Conservation (phyloP, 2,113 vertebrate species). For the Uria aalge region DNA sequence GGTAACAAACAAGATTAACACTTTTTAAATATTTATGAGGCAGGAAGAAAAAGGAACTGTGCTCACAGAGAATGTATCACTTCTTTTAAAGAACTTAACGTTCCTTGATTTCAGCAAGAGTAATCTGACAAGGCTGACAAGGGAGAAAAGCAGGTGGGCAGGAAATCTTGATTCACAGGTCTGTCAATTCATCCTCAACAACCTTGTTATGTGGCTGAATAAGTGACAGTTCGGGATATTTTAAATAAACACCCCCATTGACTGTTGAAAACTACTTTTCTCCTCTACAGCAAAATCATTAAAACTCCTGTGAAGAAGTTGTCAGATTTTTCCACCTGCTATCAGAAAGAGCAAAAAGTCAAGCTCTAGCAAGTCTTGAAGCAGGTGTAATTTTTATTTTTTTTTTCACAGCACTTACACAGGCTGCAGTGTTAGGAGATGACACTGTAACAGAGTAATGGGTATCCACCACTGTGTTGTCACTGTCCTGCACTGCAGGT, state of each 20-base stretch:
- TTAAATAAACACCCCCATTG: slow-evolving; percentile 38
- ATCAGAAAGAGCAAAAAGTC: slow-evolving; percentile 24
- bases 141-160: slow-evolving; percentile 34
- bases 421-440: neutral
- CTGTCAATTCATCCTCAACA: slow-evolving; percentile 36
- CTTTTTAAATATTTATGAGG: slow-evolving; percentile 48
- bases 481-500: neutral
- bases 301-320: slow-evolving; percentile 15
- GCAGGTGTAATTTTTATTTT: neutral
- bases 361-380: neutral
- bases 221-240: slow-evolving; percentile 26
- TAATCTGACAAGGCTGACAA: slow-evolving; percentile 48
- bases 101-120: slow-evolving; percentile 26
- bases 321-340: slow-evolving; percentile 9
- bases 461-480: neutral
- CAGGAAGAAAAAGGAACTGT: neutral
- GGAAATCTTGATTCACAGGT: slow-evolving; percentile 41
- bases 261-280: slow-evolving; percentile 35
- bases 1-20: slow-evolving; percentile 35
- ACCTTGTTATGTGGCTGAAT: slow-evolving; percentile 9
- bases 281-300: slow-evolving; percentile 30
- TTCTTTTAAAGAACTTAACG: neutral
- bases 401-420: neutral
- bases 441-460: neutral
- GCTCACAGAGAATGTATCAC: neutral